phyloP scores from a whole-genome alignment of 1,140 invertebrate species.

The Metaphire vulgaris region DNA sequence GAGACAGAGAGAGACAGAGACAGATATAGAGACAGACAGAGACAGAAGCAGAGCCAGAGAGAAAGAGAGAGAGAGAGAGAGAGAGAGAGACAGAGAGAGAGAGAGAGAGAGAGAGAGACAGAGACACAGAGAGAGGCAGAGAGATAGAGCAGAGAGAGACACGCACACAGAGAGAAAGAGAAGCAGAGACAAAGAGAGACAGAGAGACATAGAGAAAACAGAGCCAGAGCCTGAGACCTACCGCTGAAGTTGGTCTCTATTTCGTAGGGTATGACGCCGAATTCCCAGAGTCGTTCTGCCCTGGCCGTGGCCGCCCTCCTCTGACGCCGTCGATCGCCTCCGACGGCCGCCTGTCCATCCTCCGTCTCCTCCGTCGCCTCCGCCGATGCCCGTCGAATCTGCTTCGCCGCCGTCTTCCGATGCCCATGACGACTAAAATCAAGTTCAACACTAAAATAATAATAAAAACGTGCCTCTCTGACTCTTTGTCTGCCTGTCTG shows the following conservation, averaged over 20 bases:
- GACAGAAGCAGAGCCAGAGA: background rate
- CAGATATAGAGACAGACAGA: background rate
- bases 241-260: conserved; percentile 94
- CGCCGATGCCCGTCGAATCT: no score
- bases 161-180: background rate
- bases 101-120: background rate
- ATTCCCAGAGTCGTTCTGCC: conserved; percentile 91
- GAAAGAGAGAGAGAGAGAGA: background rate
- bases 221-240: conserved; percentile 34
- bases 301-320: conserved; percentile 81
- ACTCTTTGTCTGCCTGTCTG: no score
- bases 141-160: background rate
- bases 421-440: background rate
- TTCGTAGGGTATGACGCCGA: conserved; percentile 95
- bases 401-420: background rate
- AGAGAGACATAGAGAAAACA: background rate
- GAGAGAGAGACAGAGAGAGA: background rate
- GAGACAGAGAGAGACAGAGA: background rate
- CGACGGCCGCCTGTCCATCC: conserved; percentile 46
- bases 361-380: background rate
- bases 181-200: background rate
- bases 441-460: no score
- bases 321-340: background rate
- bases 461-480: no score
- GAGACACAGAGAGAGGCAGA: background rate